These are phyloP conservation scores for Steinernema feltiae DNA, from an alignment of 1,140 invertebrate species.

Conservation along the genomic window DNA sequence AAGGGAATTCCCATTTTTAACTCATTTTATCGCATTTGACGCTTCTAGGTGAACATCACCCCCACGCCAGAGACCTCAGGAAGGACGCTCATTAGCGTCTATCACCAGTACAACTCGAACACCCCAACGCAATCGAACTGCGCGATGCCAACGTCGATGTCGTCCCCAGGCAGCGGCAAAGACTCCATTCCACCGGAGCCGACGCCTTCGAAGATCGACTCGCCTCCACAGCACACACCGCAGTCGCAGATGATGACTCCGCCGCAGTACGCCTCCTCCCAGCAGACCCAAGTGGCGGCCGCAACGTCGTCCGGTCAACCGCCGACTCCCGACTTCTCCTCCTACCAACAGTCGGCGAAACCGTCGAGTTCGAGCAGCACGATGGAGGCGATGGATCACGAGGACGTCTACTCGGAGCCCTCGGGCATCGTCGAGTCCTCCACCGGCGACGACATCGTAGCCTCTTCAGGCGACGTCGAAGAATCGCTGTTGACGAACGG, in stretches of 20 bases:
- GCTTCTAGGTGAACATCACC: constrained; percentile 48
- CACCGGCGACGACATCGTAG: neutral
- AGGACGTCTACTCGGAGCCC: neutral
- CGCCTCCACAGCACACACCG: neutral
- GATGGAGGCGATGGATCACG: neutral
- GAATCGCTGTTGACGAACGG: neutral
- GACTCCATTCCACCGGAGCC: constrained; percentile 48
- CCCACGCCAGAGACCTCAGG: constrained; percentile 38
- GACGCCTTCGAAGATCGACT: constrained; percentile 28
- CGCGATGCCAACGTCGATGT: neutral
- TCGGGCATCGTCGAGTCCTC: neutral
- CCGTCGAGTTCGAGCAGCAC: constrained; percentile 22
- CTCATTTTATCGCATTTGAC: constrained; percentile 20
- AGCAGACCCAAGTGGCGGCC: neutral
- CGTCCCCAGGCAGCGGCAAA: constrained; percentile 25
- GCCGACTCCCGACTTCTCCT: neutral
- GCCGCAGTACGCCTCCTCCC: neutral
- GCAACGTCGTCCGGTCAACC: neutral
- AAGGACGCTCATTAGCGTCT: constrained; percentile 48
- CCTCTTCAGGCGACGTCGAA: neutral
- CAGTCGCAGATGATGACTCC: constrained; percentile 7
- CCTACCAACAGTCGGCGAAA: neutral
- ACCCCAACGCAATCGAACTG: neutral
- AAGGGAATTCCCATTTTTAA: neutral
- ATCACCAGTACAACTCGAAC: constrained; percentile 41